A percentile compares a stretch with the other conserved stretches of the same genome.
Evolutionary conservation across 1,140 invertebrate species (phyloP).

Genomic region (Varroa destructor): DNA sequence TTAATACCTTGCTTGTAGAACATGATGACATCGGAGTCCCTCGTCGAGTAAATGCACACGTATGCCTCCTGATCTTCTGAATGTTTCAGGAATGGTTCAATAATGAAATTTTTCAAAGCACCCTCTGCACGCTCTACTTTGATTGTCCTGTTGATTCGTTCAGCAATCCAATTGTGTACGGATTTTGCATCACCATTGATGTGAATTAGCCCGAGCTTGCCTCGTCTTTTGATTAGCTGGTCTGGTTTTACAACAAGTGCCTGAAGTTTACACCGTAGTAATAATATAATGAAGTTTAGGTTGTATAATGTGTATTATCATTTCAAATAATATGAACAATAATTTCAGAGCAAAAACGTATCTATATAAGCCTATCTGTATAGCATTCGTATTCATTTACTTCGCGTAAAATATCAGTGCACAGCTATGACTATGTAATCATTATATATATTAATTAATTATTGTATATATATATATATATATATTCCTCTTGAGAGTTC

Average conservation of each 20-base stretch:
- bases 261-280: slow-evolving; percentile 43
- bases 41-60: slow-evolving; percentile 89
- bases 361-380: background rate
- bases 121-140: slow-evolving; percentile 69
- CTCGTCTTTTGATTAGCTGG: slow-evolving; percentile 92
- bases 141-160: slow-evolving; percentile 72
- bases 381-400: background rate
- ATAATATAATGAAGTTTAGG: slow-evolving; percentile 2
- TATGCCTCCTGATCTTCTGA: slow-evolving; percentile 85
- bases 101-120: slow-evolving; percentile 81
- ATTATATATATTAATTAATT: no score
- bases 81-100: slow-evolving; percentile 91
- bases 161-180: slow-evolving; percentile 72
- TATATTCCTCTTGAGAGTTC: no score
- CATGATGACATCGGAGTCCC: slow-evolving; percentile 80
- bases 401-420: no score
- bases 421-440: no score
- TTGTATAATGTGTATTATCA: slow-evolving; percentile 28
- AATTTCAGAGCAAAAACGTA: background rate
- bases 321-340: background rate
- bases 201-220: slow-evolving; percentile 91
- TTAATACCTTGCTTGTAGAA: slow-evolving; percentile 67
- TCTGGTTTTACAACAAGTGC: slow-evolving; percentile 93
- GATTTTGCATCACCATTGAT: slow-evolving; percentile 68
- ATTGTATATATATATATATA: no score